Percentiles rank a stretch among this genome's conserved stretches.
phyloP scores from a whole-genome alignment of 2,797 vertebrate species.

The Ceyx erithaca region DNA sequence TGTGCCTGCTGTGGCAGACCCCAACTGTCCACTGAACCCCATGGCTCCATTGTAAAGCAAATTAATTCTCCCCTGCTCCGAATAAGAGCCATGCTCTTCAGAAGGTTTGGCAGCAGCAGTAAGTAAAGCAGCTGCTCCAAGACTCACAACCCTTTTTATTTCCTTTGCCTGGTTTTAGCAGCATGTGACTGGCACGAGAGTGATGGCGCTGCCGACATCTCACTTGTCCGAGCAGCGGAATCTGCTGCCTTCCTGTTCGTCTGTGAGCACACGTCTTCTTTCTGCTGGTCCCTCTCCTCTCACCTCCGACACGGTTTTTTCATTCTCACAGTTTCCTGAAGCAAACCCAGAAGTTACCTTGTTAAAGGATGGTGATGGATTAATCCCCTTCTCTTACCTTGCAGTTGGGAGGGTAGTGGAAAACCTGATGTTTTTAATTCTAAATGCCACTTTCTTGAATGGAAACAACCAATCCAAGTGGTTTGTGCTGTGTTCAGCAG shows the following conservation, averaged over 20 bases:
- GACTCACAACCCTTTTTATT: neutral
- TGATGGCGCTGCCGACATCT: fast-evolving
- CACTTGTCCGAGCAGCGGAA: fast-evolving
- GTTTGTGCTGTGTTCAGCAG: neutral
- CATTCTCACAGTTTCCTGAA: neutral
- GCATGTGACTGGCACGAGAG: neutral
- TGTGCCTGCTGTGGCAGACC: fast-evolving
- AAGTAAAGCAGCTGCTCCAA: conserved; percentile 50
- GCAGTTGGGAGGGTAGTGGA: neutral
- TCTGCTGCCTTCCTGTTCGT: fast-evolving
- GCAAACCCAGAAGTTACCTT: neutral
- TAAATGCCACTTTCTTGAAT: neutral
- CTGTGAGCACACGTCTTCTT: neutral
- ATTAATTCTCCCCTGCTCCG: neutral
- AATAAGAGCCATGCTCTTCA: neutral
- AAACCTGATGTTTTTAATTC: fast-evolving
- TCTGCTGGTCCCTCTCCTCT: neutral
- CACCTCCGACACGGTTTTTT: neutral
- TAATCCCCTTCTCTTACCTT: neutral
- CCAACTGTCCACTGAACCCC: neutral
- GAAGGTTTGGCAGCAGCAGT: neutral
- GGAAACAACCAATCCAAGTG: neutral
- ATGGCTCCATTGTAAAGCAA: neutral
- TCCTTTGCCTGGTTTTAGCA: neutral
- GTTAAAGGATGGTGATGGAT: neutral